Evolutionary conservation across 2,797 vertebrate species (phyloP).

Genomic region (Micrastur ruficollis): DNA sequence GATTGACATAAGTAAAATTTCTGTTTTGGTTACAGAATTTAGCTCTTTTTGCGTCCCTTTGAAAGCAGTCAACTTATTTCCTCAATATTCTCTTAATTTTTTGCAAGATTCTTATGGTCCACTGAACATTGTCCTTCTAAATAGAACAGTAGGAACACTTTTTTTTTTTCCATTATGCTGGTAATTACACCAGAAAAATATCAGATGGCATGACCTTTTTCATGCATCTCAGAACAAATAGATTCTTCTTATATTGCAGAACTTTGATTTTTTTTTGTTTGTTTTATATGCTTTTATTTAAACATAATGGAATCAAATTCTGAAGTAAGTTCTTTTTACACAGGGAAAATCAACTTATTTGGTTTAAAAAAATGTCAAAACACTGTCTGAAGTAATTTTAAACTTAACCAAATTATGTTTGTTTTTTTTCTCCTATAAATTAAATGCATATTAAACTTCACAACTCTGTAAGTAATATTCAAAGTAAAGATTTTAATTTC

Average conservation of each 20-base stretch:
- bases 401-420: neutral
- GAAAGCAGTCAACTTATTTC: neutral
- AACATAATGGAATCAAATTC: neutral
- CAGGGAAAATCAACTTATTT: neutral
- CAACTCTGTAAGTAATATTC: neutral
- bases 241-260: neutral
- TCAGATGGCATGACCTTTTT: neutral
- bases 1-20: neutral
- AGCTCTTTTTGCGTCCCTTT: neutral
- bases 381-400: neutral
- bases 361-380: neutral
- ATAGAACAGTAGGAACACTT: neutral
- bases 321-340: neutral
- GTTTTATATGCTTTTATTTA: neutral
- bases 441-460: neutral
- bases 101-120: neutral
- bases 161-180: neutral
- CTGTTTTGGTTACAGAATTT: neutral
- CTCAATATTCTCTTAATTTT: neutral
- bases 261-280: neutral
- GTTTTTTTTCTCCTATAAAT: neutral
- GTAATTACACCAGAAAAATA: neutral
- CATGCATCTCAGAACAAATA: fast-evolving
- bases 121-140: neutral
- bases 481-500: neutral